Evolutionary conservation across 2,888 invertebrate species (phyloP).

Genomic region (Lucinisca nassula): DNA sequence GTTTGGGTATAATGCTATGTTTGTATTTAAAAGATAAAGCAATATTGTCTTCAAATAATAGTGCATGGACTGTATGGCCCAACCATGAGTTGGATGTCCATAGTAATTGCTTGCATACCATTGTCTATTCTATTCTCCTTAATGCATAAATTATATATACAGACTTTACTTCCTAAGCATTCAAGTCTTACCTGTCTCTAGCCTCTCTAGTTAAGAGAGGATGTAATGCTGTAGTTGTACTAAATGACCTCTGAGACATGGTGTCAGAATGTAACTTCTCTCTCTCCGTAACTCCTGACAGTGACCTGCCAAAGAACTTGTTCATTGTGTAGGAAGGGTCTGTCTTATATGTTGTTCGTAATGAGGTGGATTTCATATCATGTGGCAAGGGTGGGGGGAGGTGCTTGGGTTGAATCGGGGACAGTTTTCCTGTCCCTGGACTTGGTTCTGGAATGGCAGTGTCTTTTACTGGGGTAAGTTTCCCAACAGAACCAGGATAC

Average conservation of each 20-base stretch:
- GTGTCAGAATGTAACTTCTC: conserved; percentile 49
- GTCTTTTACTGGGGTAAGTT: neutral
- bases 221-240: conserved; percentile 73
- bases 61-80: no score
- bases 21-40: no score
- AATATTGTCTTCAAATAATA: no score
- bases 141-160: no score
- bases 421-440: conserved; percentile 63
- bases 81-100: no score
- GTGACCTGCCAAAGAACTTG: conserved; percentile 64
- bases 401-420: conserved; percentile 72
- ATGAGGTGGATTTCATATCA: conserved; percentile 75
- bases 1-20: no score
- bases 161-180: no score
- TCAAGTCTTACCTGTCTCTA: conserved; percentile 78
- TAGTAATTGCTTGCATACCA: no score
- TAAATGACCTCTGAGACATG: conserved; percentile 75
- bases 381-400: conserved; percentile 77
- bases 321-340: conserved; percentile 72
- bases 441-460: conserved; percentile 58
- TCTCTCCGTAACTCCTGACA: conserved; percentile 49
- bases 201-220: conserved; percentile 81
- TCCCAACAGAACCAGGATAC: neutral
- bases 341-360: conserved; percentile 78
- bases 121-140: no score